Base-by-base conservation (phyloP, 1,140 invertebrate genomes). In the Calosoma granatense region DNA sequence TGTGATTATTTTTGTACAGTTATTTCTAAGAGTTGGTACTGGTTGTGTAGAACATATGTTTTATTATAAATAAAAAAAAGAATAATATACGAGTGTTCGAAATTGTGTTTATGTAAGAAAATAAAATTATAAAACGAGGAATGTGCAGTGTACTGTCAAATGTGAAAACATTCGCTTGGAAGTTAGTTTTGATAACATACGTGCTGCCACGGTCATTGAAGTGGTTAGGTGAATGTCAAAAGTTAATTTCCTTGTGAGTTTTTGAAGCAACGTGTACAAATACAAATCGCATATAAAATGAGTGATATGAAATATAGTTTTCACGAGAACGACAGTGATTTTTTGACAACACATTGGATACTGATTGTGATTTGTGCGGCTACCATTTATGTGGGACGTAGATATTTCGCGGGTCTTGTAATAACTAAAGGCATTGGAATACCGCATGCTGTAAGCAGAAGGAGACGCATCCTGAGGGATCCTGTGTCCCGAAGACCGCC, bases 271-370 rank as follows among this genome's bases (percentile, higher is more conserved):
- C 41, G 41, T 47, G 41, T 47, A 47, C 41, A 47, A 36, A 47
- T 47, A 47, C 9, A 12, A 47, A 47, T 12, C 6, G 26, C 15
- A 17, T 47, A 17, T 47, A 47, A 12, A 9, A 47, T 47, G 41
- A 47, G 41, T 47, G 41, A 47, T 47, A 47, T 47, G 41, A 47
- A 47, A 47, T 47, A 47, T 47, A 54, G n/a, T 30, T 54, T 54
- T 54, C 4, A 21, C n/a, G 22, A 54, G 36, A 54, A 26, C 36
- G 53, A 54, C 11, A 22, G 21, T 53, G 22, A 21, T 54, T 54
- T 54, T 36, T n/a, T 23, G 23, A 15, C n/a, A 15, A 17, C 22
- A 54, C 22, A 21, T 30, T 23, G 21, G 53, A 23, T 54, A n/a
- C 20, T 23, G 20, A 54, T 54, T 30, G n/a, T 54, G 19, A 15